Conservation (phyloP, 2,113 vertebrate species). For the Nibea albiflora region DNA sequence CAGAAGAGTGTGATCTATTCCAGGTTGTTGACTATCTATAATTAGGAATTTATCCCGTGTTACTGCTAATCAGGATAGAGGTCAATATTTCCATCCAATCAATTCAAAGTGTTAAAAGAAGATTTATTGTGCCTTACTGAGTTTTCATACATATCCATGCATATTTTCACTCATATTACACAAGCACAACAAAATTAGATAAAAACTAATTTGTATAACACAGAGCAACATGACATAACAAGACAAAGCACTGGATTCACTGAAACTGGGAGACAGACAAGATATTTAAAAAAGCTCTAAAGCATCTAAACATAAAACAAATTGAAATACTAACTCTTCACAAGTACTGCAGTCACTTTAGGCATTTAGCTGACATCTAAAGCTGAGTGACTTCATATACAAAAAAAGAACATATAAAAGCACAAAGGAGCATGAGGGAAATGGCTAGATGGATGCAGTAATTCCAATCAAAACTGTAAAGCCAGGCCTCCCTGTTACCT, state of each 20-base stretch:
- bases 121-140: neutral
- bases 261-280: neutral
- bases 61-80: conserved; percentile 43
- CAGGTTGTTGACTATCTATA: conserved; percentile 68
- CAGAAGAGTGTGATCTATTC: conserved; percentile 55
- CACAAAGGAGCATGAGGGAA: conserved; percentile 8
- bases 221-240: neutral
- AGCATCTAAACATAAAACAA: conserved; percentile 2
- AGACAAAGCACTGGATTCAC: neutral
- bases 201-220: conserved; percentile 2
- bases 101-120: neutral
- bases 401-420: conserved; percentile 6
- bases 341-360: neutral
- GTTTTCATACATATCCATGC: neutral
- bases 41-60: conserved; percentile 63
- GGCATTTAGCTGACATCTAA: conserved; percentile 4
- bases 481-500: conserved; percentile 30
- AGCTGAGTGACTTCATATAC: conserved; percentile 1
- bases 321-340: neutral
- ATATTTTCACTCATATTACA: neutral
- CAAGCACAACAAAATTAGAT: neutral
- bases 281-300: neutral
- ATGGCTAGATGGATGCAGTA: conserved; percentile 14
- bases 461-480: conserved; percentile 53
- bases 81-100: conserved; percentile 24